These are phyloP conservation scores for Cataglyphis livida DNA, from an alignment of 2,888 invertebrate genomes.

Conservation along the genomic window DNA sequence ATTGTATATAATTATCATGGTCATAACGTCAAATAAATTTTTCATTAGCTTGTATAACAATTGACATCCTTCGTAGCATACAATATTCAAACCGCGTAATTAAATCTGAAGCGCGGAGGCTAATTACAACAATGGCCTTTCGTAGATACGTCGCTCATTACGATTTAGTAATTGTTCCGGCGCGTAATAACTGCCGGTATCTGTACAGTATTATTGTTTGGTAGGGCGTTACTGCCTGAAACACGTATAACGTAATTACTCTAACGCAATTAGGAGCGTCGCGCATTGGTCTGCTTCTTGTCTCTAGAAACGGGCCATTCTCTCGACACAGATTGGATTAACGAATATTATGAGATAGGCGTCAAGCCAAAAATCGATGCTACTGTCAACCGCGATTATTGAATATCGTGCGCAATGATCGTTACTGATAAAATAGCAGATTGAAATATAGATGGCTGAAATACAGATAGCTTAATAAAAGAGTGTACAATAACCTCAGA, in stretches of 20 bases:
- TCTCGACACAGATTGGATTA: conserved; percentile 62
- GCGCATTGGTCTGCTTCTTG: conserved; percentile 74
- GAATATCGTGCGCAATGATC: neutral
- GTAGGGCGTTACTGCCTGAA: conserved; percentile 61
- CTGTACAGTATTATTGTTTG: conserved; percentile 68
- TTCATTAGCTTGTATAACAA: conserved; percentile 40
- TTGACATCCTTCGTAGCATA: conserved; percentile 18
- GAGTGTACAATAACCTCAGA: neutral
- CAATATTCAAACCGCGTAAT: conserved; percentile 47
- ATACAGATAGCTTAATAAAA: neutral
- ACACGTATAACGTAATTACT: conserved; percentile 74
- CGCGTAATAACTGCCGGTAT: conserved; percentile 62
- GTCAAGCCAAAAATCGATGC: conserved; percentile 37
- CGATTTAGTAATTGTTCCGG: conserved; percentile 50
- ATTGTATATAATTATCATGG: neutral
- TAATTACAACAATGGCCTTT: conserved; percentile 52
- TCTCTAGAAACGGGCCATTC: conserved; percentile 65
- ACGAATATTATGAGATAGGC: conserved; percentile 32
- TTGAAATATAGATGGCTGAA: neutral
- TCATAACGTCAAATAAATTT: conserved; percentile 34
- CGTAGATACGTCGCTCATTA: conserved; percentile 49
- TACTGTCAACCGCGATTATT: neutral
- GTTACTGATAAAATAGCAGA: neutral
- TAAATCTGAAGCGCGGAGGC: conserved; percentile 46
- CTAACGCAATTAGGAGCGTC: conserved; percentile 75